Evolutionary conservation across 2,888 invertebrate genomes (phyloP).

Genomic region (Argyra leucocephala): DNA sequence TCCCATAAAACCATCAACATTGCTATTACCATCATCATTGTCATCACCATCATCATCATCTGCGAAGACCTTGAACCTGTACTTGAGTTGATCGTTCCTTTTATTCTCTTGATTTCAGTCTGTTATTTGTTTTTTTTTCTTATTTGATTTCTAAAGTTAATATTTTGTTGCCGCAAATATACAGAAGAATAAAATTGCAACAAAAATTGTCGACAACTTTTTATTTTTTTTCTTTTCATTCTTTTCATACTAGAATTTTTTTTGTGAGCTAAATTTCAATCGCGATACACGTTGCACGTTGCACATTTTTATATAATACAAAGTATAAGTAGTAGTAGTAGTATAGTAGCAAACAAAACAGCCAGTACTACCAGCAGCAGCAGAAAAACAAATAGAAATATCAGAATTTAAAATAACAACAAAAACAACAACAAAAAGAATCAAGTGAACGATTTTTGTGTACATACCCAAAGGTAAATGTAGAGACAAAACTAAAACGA

Average conservation of each 20-base stretch:
- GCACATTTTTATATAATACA: neutral
- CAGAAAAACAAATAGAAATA: neutral
- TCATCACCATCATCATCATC: neutral
- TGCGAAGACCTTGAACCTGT: constrained; percentile 2
- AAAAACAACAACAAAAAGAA: neutral
- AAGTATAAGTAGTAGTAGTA: neutral
- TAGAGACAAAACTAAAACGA: no score
- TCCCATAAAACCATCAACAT: neutral
- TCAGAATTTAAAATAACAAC: neutral
- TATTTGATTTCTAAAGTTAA: neutral
- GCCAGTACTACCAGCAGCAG: neutral
- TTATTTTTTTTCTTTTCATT: neutral
- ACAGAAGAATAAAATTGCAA: neutral
- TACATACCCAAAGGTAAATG: no score
- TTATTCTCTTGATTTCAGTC: neutral
- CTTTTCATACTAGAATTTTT: neutral
- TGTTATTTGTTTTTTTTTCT: neutral
- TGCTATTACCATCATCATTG: neutral
- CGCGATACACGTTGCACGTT: constrained; percentile 4
- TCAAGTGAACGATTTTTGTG: neutral
- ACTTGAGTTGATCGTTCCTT: constrained; percentile 6
- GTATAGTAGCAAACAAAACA: neutral
- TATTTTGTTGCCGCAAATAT: neutral
- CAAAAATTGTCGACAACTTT: neutral
- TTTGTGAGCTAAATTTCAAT: neutral